A percentile compares a stretch with the other conserved stretches of the same genome.
Conservation (phyloP, 2,113 vertebrate genomes). For the Tapirus terrestris region DNA sequence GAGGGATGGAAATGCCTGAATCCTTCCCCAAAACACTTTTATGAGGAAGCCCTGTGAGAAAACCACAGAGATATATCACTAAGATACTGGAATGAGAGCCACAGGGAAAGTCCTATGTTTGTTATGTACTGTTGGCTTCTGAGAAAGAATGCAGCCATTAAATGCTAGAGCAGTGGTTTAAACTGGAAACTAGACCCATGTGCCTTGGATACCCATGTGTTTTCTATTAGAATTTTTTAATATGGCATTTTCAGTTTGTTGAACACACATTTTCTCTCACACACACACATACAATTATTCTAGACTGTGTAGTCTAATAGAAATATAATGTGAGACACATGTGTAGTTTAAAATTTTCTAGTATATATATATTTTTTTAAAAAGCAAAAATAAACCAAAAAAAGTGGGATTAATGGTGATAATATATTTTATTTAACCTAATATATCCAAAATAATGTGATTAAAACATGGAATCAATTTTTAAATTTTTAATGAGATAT, state of each 20-base stretch:
- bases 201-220: not conserved
- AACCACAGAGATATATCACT: not conserved
- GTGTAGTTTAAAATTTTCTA: not conserved
- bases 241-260: not conserved
- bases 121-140: not conserved
- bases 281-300: not conserved
- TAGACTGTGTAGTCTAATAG: not conserved
- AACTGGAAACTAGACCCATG: not conserved
- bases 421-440: slow-evolving; percentile 25
- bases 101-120: not conserved
- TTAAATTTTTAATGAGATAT: not conserved
- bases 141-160: not conserved
- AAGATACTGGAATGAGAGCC: not conserved
- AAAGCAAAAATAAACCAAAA: slow-evolving; percentile 15
- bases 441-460: not conserved
- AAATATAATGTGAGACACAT: not conserved
- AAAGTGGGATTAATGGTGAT: not conserved
- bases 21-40: not conserved
- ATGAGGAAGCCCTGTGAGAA: not conserved
- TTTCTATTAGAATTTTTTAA: not conserved
- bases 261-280: not conserved
- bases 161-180: not conserved
- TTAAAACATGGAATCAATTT: not conserved
- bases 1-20: not conserved
- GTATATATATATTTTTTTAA: not conserved